A percentile compares a stretch with the other conserved stretches of the same genome.
Evolutionary conservation across 2,888 invertebrate genomes (phyloP).

Genomic region (Dioctria rufipes): DNA sequence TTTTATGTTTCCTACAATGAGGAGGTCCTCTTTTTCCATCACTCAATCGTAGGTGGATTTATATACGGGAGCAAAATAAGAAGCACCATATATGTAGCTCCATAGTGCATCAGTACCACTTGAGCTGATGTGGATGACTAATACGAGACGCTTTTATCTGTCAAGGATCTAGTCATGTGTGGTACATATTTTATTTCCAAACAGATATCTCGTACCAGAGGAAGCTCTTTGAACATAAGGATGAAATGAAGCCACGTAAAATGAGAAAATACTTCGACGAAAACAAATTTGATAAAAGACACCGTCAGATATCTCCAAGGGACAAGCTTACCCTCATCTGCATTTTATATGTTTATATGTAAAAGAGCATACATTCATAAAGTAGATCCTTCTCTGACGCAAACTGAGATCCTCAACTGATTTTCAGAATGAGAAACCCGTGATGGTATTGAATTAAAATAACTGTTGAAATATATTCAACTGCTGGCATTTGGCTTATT

Average conservation of each 20-base stretch:
- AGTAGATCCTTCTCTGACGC: constrained; percentile 7
- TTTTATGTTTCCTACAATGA: constrained; percentile 51
- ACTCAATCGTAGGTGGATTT: constrained; percentile 38
- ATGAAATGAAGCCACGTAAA: constrained; percentile 48
- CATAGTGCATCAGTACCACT: constrained; percentile 35
- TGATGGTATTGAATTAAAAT: too few relatives aligned
- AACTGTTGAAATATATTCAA: too few relatives aligned
- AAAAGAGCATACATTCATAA: constrained; percentile 47
- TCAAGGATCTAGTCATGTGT: constrained; percentile 58
- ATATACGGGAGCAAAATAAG: constrained; percentile 27
- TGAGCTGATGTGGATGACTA: constrained; percentile 56
- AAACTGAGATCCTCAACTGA: too few relatives aligned
- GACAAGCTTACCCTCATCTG: constrained; percentile 18
- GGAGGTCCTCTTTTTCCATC: constrained; percentile 44
- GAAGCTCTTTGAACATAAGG: constrained; percentile 26
- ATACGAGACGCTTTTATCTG: constrained; percentile 58
- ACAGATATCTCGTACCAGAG: constrained; percentile 50
- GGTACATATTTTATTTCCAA: constrained; percentile 57
- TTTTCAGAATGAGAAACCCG: too few relatives aligned
- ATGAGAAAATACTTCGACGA: constrained; percentile 55
- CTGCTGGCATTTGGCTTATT: too few relatives aligned
- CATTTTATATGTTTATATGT: constrained; percentile 38
- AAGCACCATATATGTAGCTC: background rate
- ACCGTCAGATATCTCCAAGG: constrained; percentile 47
- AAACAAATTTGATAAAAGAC: constrained; percentile 59